These are phyloP conservation scores for Falco cherrug DNA, from an alignment of 2,797 vertebrate genomes.

Conservation along the genomic window DNA sequence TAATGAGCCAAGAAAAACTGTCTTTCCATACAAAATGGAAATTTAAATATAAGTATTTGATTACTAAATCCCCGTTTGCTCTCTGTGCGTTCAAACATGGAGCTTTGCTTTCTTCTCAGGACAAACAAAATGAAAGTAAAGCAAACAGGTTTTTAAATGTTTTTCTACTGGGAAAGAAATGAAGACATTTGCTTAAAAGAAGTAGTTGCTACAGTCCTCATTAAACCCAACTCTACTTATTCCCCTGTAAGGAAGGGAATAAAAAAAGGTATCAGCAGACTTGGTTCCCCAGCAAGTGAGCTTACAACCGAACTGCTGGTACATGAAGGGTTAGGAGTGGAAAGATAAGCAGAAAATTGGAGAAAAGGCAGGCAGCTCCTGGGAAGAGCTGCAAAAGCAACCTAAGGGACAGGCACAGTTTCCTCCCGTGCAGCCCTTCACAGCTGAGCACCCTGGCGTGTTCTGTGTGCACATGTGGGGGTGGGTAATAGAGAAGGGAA, in stretches of 20 bases:
- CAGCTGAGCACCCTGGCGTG: background rate
- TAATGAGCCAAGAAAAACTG: background rate
- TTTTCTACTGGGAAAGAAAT: background rate
- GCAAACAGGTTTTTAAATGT: background rate
- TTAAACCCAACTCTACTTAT: background rate
- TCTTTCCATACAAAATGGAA: background rate
- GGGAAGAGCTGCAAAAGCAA: background rate
- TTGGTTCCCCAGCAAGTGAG: background rate
- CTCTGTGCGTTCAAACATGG: fast-evolving
- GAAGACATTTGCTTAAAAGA: background rate
- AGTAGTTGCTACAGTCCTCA: background rate
- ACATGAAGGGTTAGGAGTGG: fast-evolving
- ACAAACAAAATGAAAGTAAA: background rate
- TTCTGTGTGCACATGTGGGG: fast-evolving
- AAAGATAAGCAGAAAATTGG: background rate
- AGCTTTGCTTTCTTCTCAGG: background rate
- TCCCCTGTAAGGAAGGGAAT: background rate
- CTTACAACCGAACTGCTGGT: background rate
- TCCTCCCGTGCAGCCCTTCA: background rate
- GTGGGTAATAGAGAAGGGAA: background rate
- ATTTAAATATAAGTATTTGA: background rate
- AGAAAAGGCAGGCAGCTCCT: background rate
- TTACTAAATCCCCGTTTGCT: background rate
- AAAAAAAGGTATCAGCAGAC: background rate
- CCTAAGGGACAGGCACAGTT: fast-evolving